Base-by-base conservation (phyloP, 2,797 vertebrate species). In the Helicolenus hilgendorfi region DNA sequence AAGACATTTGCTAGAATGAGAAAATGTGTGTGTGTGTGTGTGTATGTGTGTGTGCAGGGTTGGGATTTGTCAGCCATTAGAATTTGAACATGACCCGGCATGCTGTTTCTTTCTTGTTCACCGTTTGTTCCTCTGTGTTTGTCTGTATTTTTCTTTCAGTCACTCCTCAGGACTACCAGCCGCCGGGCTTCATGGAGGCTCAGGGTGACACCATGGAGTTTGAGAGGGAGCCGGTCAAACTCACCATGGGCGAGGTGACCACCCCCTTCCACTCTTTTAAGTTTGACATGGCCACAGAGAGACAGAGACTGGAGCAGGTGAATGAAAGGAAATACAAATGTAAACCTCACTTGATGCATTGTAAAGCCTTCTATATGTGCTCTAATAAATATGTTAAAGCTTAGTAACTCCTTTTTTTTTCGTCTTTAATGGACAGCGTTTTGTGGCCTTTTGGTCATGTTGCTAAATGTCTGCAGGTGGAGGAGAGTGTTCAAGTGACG, bases 131-230 rank as follows among this genome's bases (percentile, higher is more conserved):
- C 18, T 49, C 45, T 0, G 18, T 45, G 41, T 55, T 55, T 8
- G 20, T 58, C 55, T 58, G 55, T 58, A 26, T 81, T 22, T 77
- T 4, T 4, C 31, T 38, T 60, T 4, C 91, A 99, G 99, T 99
- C 59, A 99, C 99, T 41, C 99, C 99, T 3, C 84, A 97, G 65
- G 96, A 98, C 91, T 99, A 99, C 95, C 98, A 99, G 36, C 99
- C 99, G 1, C 98, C 98, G 0, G 98, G 99, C 20, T 99, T 99
- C 90, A 99, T 96, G 94, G 98, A 98, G 83, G 97, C 98, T 0
- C 95, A 96, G 9, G 94, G 93, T 0, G 93, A 96, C 74, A 94
- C 91, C 56, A 87, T 99, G 89, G 77, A 97, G 80, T 99, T 99
- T 86, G 97, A 97, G 29, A 98, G 96, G 60, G 98, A 99, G 53